Conservation (phyloP, 2,113 vertebrate species). For the Scolopax mira region DNA sequence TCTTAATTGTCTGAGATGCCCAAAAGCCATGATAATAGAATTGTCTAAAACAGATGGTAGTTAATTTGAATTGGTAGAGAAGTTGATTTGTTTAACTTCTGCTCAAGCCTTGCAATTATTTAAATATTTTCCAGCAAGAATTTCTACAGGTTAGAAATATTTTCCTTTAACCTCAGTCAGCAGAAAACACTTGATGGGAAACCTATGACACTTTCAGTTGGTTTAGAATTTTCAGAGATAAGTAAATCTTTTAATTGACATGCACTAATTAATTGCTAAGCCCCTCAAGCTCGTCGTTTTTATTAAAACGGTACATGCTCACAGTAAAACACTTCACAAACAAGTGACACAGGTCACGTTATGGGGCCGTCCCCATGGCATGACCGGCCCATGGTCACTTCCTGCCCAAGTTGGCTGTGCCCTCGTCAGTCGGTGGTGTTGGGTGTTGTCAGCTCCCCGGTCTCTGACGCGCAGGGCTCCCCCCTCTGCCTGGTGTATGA, state of each 20-base stretch:
- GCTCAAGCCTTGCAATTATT: not conserved
- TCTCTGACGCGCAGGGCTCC: not conserved
- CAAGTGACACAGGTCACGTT: not conserved
- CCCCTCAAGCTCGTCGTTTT: not conserved
- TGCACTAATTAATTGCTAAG: not conserved
- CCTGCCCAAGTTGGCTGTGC: not conserved
- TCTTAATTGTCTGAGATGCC: not conserved
- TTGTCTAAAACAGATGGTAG: not conserved
- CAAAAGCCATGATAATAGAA: not conserved
- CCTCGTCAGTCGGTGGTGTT: accelerated
- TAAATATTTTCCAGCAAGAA: not conserved
- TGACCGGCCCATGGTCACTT: not conserved
- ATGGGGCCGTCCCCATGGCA: accelerated
- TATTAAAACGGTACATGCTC: not conserved
- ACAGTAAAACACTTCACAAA: not conserved
- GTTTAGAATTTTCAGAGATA: not conserved
- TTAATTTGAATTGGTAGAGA: not conserved
- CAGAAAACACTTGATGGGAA: not conserved
- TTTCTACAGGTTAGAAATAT: not conserved
- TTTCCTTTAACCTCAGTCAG: not conserved
- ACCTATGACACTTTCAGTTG: not conserved
- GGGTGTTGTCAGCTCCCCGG: not conserved
- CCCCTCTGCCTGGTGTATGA: not conserved
- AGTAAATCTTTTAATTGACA: not conserved
- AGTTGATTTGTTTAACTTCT: not conserved